Evolutionary conservation across 2,888 invertebrate species (phyloP), one percentile per base, ranked within the genome.

Genomic region (Panorpa germanica): DNA sequence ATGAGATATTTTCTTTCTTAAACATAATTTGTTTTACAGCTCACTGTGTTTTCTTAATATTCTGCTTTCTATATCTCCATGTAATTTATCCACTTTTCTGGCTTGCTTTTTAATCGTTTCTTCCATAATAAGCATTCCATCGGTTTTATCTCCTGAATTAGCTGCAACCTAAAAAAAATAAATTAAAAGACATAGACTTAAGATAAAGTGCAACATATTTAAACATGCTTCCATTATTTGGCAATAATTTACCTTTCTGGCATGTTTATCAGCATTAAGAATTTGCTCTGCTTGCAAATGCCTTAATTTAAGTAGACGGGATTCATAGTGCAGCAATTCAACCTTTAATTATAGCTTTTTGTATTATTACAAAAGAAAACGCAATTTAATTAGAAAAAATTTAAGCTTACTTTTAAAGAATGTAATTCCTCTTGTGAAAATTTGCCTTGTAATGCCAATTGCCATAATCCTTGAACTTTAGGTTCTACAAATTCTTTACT

Each of bases 401-500:
- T 26, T 7, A 15, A 21, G 34, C 38, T 42, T 55, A 75, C 78
- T 61, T 77, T 77, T 25, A 93, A 59, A 1, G 86, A 86, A 33
- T 71, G 70, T 8, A 91, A 57, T 53, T 91, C 90, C 35, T 76
- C 72, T 1, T 68, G 60, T 13, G 74, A 68, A 51, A 93, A 91
- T 49, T 85, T 77, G 8, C 73, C 70, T 30, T 74, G 65, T 11
- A 73, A 49, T 3, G 90, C 91, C 33, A 81, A 57, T 40, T 68
- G 70, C 91, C 91, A 93, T 17, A 93, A 55, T 1, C 76, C 77
- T 49, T 83, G 78, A 2, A 91, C 90, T 56, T 85, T 81, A 0
- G 85, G 82, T 45, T 93, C 91, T 24, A 82, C 66, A 48, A 93
- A 93, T 46, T 86, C 86, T 47, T 70, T 72, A 44, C 76, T 78